Conservation (phyloP, 2,113 vertebrate species). For the Vulpes ferrilata region DNA sequence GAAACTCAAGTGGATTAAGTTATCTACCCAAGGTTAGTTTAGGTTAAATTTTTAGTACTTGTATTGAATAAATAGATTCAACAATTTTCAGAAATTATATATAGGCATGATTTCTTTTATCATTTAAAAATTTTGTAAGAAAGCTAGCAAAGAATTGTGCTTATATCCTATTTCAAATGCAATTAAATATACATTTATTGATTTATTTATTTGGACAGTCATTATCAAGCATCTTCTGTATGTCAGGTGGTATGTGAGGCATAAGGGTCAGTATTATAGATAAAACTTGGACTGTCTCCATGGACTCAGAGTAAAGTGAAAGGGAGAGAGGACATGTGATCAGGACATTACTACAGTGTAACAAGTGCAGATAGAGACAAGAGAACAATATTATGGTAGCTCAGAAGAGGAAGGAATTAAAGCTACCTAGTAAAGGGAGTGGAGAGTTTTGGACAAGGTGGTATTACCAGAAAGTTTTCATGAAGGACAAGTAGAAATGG, state of each 20-base stretch:
- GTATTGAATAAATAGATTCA: neutral
- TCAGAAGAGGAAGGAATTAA: neutral
- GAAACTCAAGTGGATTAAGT: neutral
- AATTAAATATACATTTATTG: neutral
- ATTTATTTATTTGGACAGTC: neutral
- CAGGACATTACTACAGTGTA: neutral
- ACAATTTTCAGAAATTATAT: neutral
- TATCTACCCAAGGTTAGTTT: neutral
- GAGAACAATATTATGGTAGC: neutral
- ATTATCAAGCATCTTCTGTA: neutral
- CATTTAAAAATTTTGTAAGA: neutral
- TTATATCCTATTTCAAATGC: neutral
- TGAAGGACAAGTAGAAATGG: neutral
- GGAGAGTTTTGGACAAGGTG: neutral
- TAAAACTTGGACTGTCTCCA: neutral
- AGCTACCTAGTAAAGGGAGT: neutral
- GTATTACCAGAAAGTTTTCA: neutral
- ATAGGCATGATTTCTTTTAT: neutral
- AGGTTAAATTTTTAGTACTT: neutral
- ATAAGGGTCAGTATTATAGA: neutral
- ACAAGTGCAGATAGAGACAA: neutral
- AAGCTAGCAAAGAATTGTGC: neutral
- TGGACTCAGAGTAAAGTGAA: neutral
- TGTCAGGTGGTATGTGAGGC: neutral
- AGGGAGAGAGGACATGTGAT: neutral